Conservation (phyloP, 64 coral and sea anemone species). For the Porites australiensis region DNA sequence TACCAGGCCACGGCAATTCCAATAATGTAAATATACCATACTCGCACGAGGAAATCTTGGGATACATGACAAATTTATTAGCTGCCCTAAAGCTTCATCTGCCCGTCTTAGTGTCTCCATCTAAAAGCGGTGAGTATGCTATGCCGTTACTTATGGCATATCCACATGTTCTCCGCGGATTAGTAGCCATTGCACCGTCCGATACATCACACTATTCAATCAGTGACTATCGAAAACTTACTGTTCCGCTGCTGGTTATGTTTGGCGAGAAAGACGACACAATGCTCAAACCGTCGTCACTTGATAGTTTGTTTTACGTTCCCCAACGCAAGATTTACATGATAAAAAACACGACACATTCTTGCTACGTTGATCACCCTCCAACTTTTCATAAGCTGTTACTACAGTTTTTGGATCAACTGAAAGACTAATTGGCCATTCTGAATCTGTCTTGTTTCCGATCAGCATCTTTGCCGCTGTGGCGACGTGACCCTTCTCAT, state of each 20-base stretch:
- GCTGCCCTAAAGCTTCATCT: constrained; percentile 19
- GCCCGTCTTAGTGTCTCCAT: constrained; percentile 72
- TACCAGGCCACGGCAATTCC: constrained; percentile 85
- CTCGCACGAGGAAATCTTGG: constrained; percentile 64
- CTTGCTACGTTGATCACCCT: constrained; percentile 82
- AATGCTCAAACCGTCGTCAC: constrained; percentile 64
- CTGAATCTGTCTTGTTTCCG: too few species aligned
- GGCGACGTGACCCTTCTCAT: too few species aligned
- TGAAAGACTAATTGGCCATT: background rate
- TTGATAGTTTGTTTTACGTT: constrained; percentile 80
- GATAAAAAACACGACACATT: constrained; percentile 75
- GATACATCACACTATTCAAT: constrained; percentile 72
- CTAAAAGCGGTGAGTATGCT: constrained; percentile 66
- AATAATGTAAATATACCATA: constrained; percentile 74
- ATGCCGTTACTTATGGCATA: constrained; percentile 79
- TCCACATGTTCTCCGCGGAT: constrained; percentile 57
- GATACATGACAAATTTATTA: constrained; percentile 71
- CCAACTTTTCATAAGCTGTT: constrained; percentile 80
- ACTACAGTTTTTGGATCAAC: constrained; percentile 49
- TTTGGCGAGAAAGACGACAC: constrained; percentile 83
- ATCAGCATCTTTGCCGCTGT: background rate
- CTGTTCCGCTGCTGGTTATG: constrained; percentile 66
- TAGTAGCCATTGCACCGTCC: constrained; percentile 80
- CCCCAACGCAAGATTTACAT: constrained; percentile 75
- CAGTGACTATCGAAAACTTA: constrained; percentile 57